phyloP scores from a whole-genome alignment of 2,888 invertebrate genomes.

The Ashinkailepas kermadecensis region DNA sequence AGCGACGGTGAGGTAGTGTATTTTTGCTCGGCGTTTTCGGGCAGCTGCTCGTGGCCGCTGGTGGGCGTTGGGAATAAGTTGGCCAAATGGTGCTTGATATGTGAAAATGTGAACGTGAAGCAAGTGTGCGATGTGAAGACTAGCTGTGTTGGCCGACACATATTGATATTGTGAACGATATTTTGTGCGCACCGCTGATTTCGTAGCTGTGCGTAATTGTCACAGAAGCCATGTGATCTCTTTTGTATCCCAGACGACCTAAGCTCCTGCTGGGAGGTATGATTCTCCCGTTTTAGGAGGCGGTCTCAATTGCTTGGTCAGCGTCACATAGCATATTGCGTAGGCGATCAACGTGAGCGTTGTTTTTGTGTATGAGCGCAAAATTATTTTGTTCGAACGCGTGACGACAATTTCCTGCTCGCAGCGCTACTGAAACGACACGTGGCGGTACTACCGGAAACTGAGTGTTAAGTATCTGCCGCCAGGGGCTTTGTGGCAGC shows the following conservation, averaged over 20 bases:
- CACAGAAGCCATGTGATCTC: constrained; percentile 6
- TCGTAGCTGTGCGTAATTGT: not conserved
- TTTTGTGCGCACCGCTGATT: not conserved
- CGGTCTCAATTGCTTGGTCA: not conserved
- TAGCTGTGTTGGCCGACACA: too few relatives aligned
- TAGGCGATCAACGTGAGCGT: not conserved
- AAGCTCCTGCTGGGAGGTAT: not conserved
- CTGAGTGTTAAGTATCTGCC: not conserved
- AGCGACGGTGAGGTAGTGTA: not conserved
- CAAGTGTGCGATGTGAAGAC: too few relatives aligned
- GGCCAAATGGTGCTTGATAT: not conserved
- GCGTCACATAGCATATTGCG: not conserved
- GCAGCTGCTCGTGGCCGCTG: not conserved
- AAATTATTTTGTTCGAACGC: not conserved
- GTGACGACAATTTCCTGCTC: not conserved
- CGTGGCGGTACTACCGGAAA: not conserved
- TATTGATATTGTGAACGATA: not conserved
- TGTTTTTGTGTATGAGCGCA: not conserved
- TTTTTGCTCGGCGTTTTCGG: not conserved
- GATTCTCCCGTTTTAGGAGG: not conserved
- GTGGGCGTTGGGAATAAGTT: not conserved
- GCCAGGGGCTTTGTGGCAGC: not conserved
- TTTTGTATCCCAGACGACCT: not conserved
- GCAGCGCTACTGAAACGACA: not conserved
- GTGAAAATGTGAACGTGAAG: too few relatives aligned